A percentile compares a stretch with the other conserved stretches of the same genome.
These are phyloP conservation scores for Dromius quadrimaculatus DNA, from an alignment of 2,888 invertebrate species.

Conservation along the genomic window DNA sequence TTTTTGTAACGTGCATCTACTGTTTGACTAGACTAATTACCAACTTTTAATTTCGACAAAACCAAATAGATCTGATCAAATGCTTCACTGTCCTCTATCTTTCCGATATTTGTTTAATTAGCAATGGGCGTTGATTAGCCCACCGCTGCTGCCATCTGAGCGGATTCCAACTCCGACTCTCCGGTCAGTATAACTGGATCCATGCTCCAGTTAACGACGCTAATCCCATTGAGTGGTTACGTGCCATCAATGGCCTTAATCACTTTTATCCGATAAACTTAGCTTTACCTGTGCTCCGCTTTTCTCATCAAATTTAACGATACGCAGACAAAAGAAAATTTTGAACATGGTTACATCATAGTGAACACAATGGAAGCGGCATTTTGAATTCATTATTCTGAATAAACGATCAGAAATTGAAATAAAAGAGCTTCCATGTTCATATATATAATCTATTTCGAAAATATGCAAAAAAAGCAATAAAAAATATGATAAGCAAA, in stretches of 20 bases:
- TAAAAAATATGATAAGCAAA: too few species aligned
- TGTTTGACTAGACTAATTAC: too few species aligned
- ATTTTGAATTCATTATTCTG: too few species aligned
- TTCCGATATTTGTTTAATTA: background rate
- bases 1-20: too few species aligned
- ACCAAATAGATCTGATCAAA: background rate
- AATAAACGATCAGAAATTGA: too few species aligned
- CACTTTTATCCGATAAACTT: conserved; percentile 42
- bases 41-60: background rate
- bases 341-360: background rate
- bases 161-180: conserved; percentile 4
- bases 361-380: too few species aligned
- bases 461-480: too few species aligned
- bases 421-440: too few species aligned
- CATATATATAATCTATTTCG: too few species aligned
- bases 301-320: conserved; percentile 2
- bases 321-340: background rate
- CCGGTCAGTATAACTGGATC: conserved; percentile 26
- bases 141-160: too few species aligned
- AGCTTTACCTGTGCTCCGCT: conserved; percentile 28
- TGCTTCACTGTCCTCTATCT: background rate
- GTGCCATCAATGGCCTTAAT: conserved; percentile 40
- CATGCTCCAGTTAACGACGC: conserved; percentile 39
- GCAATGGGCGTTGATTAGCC: background rate
- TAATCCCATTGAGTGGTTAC: conserved; percentile 47